A percentile compares a stretch with the other conserved stretches of the same genome.
phyloP scores from a whole-genome alignment of 2,797 vertebrate species.

The Pterois miles region DNA sequence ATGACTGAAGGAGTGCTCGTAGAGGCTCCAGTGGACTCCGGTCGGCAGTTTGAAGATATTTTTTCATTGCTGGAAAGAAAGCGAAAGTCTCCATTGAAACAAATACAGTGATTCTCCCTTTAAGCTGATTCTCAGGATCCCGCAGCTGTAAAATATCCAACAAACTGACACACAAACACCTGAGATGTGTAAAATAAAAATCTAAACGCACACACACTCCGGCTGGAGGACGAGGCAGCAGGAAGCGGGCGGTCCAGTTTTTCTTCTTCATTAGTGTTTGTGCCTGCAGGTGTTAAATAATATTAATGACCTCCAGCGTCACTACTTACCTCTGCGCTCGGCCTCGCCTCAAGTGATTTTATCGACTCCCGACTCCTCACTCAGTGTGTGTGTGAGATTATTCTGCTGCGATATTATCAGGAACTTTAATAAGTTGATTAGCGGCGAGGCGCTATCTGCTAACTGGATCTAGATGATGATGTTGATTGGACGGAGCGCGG shows the following conservation, averaged over 20 bases:
- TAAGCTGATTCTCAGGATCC: too few species aligned
- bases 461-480: slow-evolving; percentile 99
- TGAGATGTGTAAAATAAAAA: background rate
- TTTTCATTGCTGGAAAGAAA: background rate
- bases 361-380: slow-evolving; percentile 85
- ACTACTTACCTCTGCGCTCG: slow-evolving; percentile 91
- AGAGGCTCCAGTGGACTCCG: background rate
- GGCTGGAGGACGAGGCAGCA: slow-evolving; percentile 55
- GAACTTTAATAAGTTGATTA: slow-evolving; percentile 98
- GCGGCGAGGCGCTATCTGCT: slow-evolving; percentile 90
- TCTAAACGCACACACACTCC: background rate
- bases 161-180: background rate
- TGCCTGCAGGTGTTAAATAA: slow-evolving; percentile 96
- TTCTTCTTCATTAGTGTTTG: slow-evolving; percentile 94
- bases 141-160: background rate
- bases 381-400: slow-evolving; percentile 83
- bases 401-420: slow-evolving; percentile 96
- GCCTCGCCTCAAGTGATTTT: slow-evolving; percentile 93
- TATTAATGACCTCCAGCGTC: slow-evolving; percentile 97
- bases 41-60: background rate
- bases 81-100: background rate
- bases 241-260: slow-evolving; percentile 79
- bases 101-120: background rate
- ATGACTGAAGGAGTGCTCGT: too few species aligned
- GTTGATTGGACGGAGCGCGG: slow-evolving; percentile 96